Evolutionary conservation across 2,113 vertebrate genomes (phyloP).

Genomic region (Psephotus haematonotus): DNA sequence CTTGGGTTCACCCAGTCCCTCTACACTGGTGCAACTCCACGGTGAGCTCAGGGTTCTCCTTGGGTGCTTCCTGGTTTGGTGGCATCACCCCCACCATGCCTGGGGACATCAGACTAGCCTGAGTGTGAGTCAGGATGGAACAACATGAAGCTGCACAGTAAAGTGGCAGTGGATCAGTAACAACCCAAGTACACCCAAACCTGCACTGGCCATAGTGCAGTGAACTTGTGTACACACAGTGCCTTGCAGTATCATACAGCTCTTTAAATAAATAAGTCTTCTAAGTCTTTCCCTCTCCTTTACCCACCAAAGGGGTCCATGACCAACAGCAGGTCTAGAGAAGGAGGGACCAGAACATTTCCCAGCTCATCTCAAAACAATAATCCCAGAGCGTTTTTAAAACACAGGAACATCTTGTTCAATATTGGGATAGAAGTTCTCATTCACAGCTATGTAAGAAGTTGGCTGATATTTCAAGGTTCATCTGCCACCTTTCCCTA

Average conservation of each 20-base stretch:
- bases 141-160: neutral
- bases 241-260: neutral
- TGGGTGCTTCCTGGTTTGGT: neutral
- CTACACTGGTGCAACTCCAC: rapidly evolving
- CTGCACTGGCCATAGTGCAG: rapidly evolving
- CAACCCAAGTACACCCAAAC: neutral
- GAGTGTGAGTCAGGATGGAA: rapidly evolving
- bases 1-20: neutral
- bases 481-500: neutral
- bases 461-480: neutral
- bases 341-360: neutral
- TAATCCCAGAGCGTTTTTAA: neutral
- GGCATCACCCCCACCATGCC: neutral
- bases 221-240: rapidly evolving
- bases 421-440: neutral
- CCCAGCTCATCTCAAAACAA: neutral
- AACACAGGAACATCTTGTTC: neutral
- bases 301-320: neutral
- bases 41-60: neutral
- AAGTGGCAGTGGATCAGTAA: rapidly evolving
- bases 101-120: neutral
- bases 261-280: neutral
- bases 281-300: neutral
- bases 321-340: neutral
- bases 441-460: neutral